Evolutionary conservation across 2,888 invertebrate genomes (phyloP), one percentile per base, ranked within the genome.

Genomic region (Nasonovia ribisnigri): DNA sequence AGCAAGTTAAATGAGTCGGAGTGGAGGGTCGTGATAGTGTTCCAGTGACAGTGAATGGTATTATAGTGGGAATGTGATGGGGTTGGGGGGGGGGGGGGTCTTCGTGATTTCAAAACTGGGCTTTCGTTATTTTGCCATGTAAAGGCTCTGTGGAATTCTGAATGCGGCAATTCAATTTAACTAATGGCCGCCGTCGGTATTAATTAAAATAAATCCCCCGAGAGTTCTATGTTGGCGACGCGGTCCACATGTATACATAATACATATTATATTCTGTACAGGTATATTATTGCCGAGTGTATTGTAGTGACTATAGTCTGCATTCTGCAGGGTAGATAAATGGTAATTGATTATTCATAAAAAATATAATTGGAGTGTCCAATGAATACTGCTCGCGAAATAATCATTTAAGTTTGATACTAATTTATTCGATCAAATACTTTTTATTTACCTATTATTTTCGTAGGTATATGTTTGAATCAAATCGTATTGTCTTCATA

Each of bases 161-260:
- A 88, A 92, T 51, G 42, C 29, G 42, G 88, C 46, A 88, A 92
- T 92, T 92, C 67, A 92, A 92, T 92, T 92, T 92, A 67, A 92
- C 92, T 67, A 92, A 92, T 88, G 48, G 87, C 36, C 26, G 26
- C 77, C 67, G 48, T 46, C 51, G 67, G 60, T 92, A 92, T 92
- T 92, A 92, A 92, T 92, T 92, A 92, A 92, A 92, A 92, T 92
- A 67, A 57, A 88, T 92, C 67, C 88, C 51, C 29, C 3, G 48
- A 43, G 87, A n/a, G 60, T 86, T 57, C 57, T 20, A 60, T 46
- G 29, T 29, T 16, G 84, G 48, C 48, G 90, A 48, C 42, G 57
- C 24, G 29, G 60, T 84, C 10, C 54, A 87, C 87, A 87, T 36
- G n/a, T 16, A 67, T n/a, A 48, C 29, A 20, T 16, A 42, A 67